phyloP scores from a whole-genome alignment of 1,140 invertebrate species.

The Diachasma alloeum region DNA sequence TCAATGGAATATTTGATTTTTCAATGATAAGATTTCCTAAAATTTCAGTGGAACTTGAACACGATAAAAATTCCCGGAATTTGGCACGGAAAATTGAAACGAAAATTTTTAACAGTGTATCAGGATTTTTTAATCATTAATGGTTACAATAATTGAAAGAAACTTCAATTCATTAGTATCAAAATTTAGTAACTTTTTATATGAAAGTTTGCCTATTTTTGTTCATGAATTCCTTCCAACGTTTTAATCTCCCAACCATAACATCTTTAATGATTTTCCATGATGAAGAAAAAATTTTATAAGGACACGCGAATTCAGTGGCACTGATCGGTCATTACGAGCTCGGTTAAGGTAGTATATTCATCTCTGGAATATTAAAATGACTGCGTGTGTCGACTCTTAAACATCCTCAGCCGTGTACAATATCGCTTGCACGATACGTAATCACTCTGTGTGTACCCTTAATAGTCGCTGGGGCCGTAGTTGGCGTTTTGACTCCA shows the following conservation, averaged over 20 bases:
- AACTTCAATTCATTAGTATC: too few relatives aligned
- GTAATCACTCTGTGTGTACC: constrained; percentile 27
- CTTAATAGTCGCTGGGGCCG: constrained; percentile 17
- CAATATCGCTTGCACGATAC: constrained; percentile 26
- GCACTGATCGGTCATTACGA: constrained; percentile 8
- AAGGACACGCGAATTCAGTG: constrained; percentile 14
- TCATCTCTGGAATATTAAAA: constrained; percentile 34
- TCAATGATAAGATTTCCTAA: too few relatives aligned
- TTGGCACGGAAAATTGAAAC: too few relatives aligned
- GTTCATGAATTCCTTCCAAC: too few relatives aligned
- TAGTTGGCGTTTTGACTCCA: background rate
- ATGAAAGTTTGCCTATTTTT: too few relatives aligned
- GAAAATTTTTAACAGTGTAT: too few relatives aligned
- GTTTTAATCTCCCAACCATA: background rate
- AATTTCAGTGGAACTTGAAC: too few relatives aligned
- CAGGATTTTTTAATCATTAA: too few relatives aligned
- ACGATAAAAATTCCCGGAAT: too few relatives aligned
- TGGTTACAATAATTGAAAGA: too few relatives aligned
- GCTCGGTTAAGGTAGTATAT: constrained; percentile 12
- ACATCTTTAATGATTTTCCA: background rate
- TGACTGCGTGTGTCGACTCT: constrained; percentile 28
- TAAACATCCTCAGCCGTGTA: constrained; percentile 27
- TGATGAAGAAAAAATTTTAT: background rate
- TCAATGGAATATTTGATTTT: too few relatives aligned
- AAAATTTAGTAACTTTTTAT: too few relatives aligned